Base-by-base conservation (phyloP, 2,888 invertebrate species). In the Andrena hattorfiana region DNA sequence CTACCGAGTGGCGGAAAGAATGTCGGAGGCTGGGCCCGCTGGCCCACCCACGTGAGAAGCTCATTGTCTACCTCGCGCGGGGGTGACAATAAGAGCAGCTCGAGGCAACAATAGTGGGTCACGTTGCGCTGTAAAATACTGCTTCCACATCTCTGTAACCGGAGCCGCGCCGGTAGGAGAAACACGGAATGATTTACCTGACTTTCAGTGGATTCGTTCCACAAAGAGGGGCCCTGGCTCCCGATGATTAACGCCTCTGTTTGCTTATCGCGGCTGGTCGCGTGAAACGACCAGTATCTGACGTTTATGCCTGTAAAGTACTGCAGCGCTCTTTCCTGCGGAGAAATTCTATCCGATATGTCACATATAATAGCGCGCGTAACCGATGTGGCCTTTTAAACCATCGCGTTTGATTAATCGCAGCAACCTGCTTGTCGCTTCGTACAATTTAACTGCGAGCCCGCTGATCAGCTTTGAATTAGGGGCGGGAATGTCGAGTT, bases 261-360 rank as follows among this genome's bases (percentile, higher is more conserved):
- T 72, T 77, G 67, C 78, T 72, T 85, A 73, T 81, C 82, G 16
- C 20, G 70, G 30, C 28, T 72, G 76, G 71, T 77, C 72, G 71
- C 70, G 63, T 75, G 59, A 85, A 81, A 56, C 56, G 74, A 75
- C 48, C 78, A 59, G 63, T 76, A 81, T 83, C 80, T 71, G 76
- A 73, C 84, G 83, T 88, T 88, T 87, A 85, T 74, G 88, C 83
- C 71, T 66, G 69, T 56, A 56, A 59, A 67, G 73, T 83, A 75
- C 74, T 73, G 71, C 35, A 56, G 5, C 16, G 6, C 28, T 28
- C n/a, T n/a, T 64, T 49, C 4, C 51, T 5, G 4, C 6, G 32
- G 13, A 23, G 16, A 62, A 49, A 56, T 23, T 56, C 30, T 51
- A 23, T 49, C 23, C 8, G 42, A 42, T 42, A 42, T 42, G 42